Evolutionary conservation across 2,888 invertebrate species (phyloP).

Genomic region (Trichogramma dendrolimi): DNA sequence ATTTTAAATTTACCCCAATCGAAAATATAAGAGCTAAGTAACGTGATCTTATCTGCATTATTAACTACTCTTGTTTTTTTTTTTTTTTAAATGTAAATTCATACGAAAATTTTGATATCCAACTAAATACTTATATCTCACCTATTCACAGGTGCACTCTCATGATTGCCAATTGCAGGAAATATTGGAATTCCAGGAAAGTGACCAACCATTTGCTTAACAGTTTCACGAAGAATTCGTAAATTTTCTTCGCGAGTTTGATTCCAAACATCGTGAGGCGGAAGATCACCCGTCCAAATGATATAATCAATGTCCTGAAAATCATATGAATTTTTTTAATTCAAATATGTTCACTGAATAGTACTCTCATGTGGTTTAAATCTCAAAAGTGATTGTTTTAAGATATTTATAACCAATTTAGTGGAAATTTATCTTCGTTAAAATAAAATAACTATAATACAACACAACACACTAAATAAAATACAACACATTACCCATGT

Average conservation of each 20-base stretch:
- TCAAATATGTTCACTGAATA: background rate
- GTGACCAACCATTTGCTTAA: slow-evolving; percentile 76
- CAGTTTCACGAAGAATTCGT: slow-evolving; percentile 79
- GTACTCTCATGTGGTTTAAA: background rate
- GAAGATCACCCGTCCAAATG: slow-evolving; percentile 93
- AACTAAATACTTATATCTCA: slow-evolving; percentile 42
- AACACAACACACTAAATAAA: too few relatives aligned
- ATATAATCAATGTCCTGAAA: slow-evolving; percentile 84
- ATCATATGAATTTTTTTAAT: background rate
- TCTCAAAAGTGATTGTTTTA: too few relatives aligned
- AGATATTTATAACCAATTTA: too few relatives aligned
- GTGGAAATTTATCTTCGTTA: too few relatives aligned
- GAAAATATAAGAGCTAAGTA: too few relatives aligned
- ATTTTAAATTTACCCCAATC: too few relatives aligned
- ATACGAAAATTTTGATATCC: too few relatives aligned
- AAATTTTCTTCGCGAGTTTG: slow-evolving; percentile 86
- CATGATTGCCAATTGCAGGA: slow-evolving; percentile 94
- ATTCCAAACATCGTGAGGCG: slow-evolving; percentile 94
- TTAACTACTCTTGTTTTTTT: too few relatives aligned
- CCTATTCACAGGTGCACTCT: slow-evolving; percentile 93
- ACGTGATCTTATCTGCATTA: too few relatives aligned
- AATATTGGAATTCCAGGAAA: slow-evolving; percentile 92
- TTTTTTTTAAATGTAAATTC: too few relatives aligned
- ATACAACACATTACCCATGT: too few relatives aligned
- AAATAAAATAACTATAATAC: too few relatives aligned